Evolutionary conservation across 2,888 invertebrate species (phyloP), one percentile per base, ranked within the genome.

Genomic region (Tenthredo distinguenda): DNA sequence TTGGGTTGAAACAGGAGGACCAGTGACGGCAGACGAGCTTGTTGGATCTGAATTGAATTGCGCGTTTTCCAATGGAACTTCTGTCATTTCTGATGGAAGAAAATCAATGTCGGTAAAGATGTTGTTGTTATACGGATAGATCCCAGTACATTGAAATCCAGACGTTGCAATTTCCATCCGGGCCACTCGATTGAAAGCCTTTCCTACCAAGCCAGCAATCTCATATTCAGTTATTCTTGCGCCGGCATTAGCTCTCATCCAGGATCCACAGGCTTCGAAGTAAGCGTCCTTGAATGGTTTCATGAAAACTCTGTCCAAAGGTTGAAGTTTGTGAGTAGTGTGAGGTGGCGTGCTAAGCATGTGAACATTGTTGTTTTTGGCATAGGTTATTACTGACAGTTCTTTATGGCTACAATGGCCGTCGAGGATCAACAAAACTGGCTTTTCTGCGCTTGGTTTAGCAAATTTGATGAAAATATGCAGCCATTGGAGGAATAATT

Each of bases 291-390:
- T 87, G 81, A 87, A 88, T 18, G 86, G 87, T 40, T 87, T 87
- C 34, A 87, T 83, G 83, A 88, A 86, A 74, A 50, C 65, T 7
- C 87, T 68, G 76, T 88, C 86, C 47, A 88, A 82, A 21, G 86
- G 86, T 86, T 88, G 87, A 15, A 90, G 85, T 86, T 89, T 90
- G 84, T 90, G 89, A 84, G 85, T 88, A 76, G 88, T 88, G 87
- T 86, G 89, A n/a, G 87, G 88, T 5, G 88, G 88, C 10, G 87
- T 47, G 47, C 86, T 86, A 3, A 88, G 47, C 85, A 90, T 87
- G 74, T 90, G 88, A 77, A 89, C 86, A 72, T 89, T 58, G 85
- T 89, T 85, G 15, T 87, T 77, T 81, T 86, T 87, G 21, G 88
- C 88, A 86, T 72, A 84, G 43, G 55, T 58, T 26, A 87, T 83